A percentile compares a stretch with the other conserved stretches of the same genome.
Evolutionary conservation across 2,888 invertebrate genomes (phyloP).

Genomic region (Volucella zonaria): DNA sequence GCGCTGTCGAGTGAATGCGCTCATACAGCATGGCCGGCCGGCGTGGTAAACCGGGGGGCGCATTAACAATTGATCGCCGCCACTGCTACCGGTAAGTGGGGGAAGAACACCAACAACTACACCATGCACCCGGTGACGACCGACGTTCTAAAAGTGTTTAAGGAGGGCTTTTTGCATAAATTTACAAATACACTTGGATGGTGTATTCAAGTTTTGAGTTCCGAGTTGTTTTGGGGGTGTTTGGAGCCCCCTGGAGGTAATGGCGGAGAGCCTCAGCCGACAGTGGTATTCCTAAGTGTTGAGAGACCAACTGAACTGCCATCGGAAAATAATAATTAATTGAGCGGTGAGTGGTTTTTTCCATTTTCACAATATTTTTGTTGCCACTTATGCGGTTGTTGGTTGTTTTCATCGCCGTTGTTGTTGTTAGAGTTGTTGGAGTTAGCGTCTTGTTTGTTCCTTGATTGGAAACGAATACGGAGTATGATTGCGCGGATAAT

Average conservation of each 20-base stretch:
- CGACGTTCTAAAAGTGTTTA: conserved; percentile 66
- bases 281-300: too few relatives aligned
- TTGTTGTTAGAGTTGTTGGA: conserved; percentile 63
- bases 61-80: conserved; percentile 39
- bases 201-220: conserved; percentile 11
- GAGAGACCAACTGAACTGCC: conserved; percentile 35
- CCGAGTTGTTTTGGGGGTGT: conserved; percentile 4
- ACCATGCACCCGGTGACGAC: conserved; percentile 26
- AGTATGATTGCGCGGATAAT: conserved; percentile 23
- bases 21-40: conserved; percentile 22
- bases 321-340: conserved; percentile 74
- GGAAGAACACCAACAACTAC: conserved; percentile 47
- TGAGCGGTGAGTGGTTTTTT: conserved; percentile 73
- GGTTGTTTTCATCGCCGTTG: conserved; percentile 63
- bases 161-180: conserved; percentile 73
- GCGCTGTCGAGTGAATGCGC: conserved; percentile 22
- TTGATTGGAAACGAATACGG: conserved; percentile 62
- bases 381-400: conserved; percentile 24
- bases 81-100: conserved; percentile 2
- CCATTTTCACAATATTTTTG: conserved; percentile 71
- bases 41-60: conserved; percentile 13
- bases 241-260: neutral
- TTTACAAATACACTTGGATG: conserved; percentile 66
- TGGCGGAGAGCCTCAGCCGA: too few relatives aligned
- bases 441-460: conserved; percentile 37